Conservation (phyloP, 2,797 vertebrate species). For the Odontamblyopus rebecca region DNA sequence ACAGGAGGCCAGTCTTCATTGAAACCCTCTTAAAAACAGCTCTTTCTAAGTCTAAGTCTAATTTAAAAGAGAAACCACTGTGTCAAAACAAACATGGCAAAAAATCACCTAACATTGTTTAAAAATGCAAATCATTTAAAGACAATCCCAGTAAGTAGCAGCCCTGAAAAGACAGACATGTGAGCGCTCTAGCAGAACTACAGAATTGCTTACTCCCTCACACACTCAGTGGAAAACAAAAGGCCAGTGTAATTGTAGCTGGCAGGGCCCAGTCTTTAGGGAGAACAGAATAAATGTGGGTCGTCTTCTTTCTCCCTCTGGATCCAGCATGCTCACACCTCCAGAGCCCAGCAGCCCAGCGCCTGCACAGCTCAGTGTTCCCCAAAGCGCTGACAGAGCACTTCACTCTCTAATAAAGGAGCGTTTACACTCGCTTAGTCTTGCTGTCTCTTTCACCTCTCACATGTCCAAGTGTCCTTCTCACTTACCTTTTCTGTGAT, state of each 20-base stretch:
- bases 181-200: constrained; percentile 1
- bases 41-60: background rate
- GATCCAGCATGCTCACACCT: constrained; percentile 25
- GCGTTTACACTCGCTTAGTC: constrained; percentile 31
- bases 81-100: background rate
- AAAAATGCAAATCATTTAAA: constrained; percentile 14
- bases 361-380: constrained; percentile 53
- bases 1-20: no score
- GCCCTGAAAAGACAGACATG: background rate
- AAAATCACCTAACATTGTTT: background rate
- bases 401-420: constrained; percentile 54
- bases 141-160: background rate
- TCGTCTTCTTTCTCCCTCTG: constrained; percentile 30
- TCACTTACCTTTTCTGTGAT: background rate
- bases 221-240: constrained; percentile 34
- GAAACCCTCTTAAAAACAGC: no score
- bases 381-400: constrained; percentile 60
- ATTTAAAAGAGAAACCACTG: background rate
- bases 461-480: background rate
- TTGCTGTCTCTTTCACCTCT: background rate
- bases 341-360: constrained; percentile 15
- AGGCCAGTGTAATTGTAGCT: constrained; percentile 38
- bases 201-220: background rate
- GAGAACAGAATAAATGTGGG: constrained; percentile 48
- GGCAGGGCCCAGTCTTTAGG: constrained; percentile 45